A percentile compares a stretch with the other conserved stretches of the same genome.
phyloP scores from a whole-genome alignment of 2,888 invertebrate species.

The Nephrotoma guestfalica region DNA sequence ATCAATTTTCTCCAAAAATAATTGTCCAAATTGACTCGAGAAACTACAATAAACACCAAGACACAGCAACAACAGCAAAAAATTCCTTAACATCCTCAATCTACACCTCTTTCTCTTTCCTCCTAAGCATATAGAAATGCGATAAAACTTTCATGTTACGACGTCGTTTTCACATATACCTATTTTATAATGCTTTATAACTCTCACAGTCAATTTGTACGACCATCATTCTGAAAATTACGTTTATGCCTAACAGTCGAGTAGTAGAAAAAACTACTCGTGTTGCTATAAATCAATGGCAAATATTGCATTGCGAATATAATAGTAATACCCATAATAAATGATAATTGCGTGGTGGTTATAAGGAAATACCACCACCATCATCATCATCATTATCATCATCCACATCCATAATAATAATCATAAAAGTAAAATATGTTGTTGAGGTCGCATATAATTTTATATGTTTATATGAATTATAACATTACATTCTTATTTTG shows the following conservation, averaged over 20 bases:
- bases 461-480: not conserved
- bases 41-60: not conserved
- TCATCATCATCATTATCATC: not conserved
- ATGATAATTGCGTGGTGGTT: not conserved
- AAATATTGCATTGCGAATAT: not conserved
- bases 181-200: not conserved
- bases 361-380: not conserved
- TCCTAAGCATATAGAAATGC: not conserved
- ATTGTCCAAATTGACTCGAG: not conserved
- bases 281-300: not conserved
- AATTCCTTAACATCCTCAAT: not conserved
- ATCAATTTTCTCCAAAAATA: not conserved
- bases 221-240: not conserved
- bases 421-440: not conserved
- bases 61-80: not conserved
- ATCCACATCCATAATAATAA: not conserved
- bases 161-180: not conserved
- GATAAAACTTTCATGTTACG: not conserved
- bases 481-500: not conserved
- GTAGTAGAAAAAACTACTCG: not conserved
- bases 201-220: not conserved
- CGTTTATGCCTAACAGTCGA: not conserved
- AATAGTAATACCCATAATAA: not conserved
- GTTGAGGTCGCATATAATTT: not conserved
- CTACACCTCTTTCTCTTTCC: not conserved